Evolutionary conservation across 2,113 vertebrate genomes (phyloP).

Genomic region (Phainopepla nitens): DNA sequence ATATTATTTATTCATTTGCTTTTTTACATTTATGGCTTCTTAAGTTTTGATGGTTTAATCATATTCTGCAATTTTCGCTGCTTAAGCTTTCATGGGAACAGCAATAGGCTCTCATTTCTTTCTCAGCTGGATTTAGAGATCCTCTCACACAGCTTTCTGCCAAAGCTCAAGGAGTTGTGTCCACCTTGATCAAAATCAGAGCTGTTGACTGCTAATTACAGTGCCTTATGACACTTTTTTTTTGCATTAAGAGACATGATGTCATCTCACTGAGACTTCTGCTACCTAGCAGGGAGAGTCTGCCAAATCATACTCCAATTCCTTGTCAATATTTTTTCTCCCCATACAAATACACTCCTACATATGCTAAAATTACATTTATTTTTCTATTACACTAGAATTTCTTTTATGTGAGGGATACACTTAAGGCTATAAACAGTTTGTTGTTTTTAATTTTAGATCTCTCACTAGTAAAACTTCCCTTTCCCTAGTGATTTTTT

Average conservation of each 20-base stretch:
- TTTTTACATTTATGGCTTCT: background rate
- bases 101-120: background rate
- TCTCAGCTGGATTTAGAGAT: background rate
- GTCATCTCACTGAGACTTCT: background rate
- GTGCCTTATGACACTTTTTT: background rate
- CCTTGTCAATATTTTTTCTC: background rate
- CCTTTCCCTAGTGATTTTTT: background rate
- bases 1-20: background rate
- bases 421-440: background rate
- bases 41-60: background rate
- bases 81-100: background rate
- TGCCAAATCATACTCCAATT: background rate
- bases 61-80: background rate
- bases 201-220: background rate
- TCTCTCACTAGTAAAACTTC: background rate
- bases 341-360: background rate
- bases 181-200: background rate
- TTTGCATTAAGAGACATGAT: background rate
- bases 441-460: background rate
- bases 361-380: background rate
- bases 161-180: background rate
- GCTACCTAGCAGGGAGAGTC: background rate
- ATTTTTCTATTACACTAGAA: background rate
- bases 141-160: background rate
- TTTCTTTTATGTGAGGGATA: background rate